A percentile compares a stretch with the other conserved stretches of the same genome.
These are phyloP conservation scores for Ciconia boyciana DNA, from an alignment of 2,113 vertebrate species.

Conservation along the genomic window DNA sequence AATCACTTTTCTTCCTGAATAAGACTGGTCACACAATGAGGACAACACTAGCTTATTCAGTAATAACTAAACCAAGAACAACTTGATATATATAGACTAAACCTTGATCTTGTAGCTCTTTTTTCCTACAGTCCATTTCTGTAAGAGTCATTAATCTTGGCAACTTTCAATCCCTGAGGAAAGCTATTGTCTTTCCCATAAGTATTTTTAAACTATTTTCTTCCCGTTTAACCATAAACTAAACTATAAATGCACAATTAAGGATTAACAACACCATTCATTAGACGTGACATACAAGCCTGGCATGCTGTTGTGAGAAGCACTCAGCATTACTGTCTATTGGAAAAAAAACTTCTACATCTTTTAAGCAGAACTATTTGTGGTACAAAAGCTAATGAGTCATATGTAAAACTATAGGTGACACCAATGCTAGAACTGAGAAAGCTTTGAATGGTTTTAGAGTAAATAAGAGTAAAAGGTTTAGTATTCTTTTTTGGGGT, in stretches of 20 bases:
- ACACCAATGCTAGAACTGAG: not conserved
- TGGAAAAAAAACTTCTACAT: not conserved
- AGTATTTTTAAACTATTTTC: constrained; percentile 15
- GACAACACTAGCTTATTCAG: not conserved
- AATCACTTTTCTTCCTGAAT: not conserved
- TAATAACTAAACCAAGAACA: not conserved
- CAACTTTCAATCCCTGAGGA: not conserved
- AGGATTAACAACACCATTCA: not conserved
- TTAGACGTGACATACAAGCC: not conserved
- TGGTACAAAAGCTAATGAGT: not conserved
- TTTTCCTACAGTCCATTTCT: not conserved
- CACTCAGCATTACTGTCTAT: not conserved
- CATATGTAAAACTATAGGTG: not conserved
- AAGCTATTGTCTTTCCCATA: not conserved
- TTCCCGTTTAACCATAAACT: not conserved
- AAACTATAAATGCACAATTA: constrained; percentile 36
- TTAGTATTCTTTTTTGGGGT: not conserved
- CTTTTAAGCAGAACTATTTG: not conserved
- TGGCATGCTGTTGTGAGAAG: not conserved
- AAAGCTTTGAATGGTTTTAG: not conserved
- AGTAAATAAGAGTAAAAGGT: not conserved
- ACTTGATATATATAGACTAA: not conserved
- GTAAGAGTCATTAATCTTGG: not conserved
- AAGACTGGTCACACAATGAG: not conserved
- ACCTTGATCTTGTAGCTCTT: not conserved